Evolutionary conservation across 2,797 vertebrate genomes (phyloP), one percentile per base, ranked within the genome.

Genomic region (Smutsia gigantea): DNA sequence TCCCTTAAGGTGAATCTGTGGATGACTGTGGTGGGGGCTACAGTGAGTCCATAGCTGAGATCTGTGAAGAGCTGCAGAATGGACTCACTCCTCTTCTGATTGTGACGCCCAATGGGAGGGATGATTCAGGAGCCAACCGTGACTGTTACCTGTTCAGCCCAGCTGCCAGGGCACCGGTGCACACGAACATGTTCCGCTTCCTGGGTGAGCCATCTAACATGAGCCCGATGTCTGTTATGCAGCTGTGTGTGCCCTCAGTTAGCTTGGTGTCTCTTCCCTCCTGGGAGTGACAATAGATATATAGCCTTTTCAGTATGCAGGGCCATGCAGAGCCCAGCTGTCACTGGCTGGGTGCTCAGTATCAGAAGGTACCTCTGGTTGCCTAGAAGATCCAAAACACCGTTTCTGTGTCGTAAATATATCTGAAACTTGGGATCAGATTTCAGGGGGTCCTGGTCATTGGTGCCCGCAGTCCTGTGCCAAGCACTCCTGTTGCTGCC

Each of bases 101-200:
- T 17, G 99, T 99, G 95, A 99, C 99, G 0, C 99, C 99, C 49
- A 99, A 99, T 14, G 99, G 99, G 42, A 99, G 99, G 72, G 99
- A 99, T 29, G 99, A 99, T 98, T 99, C 99, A 0, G 99, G 99
- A 18, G 99, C 99, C 96, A 99, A 99, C 98, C 98, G 99, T n/a
- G 99, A 99, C 98, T 99, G 99, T 95, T 99, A 99, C 98, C 98
- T 99, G 2, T 98, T 99, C 92, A 99, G 99, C 98, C 99, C 99
- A 0, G 99, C 99, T 0, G 99, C 99, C 97, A 99, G 99, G 98
- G 99, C 99, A 13, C 97, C 99, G 0, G 99, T 99, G 82, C 99
- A 99, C 98, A 99, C 99, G 98, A 99, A 99, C 99, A 99, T 99
- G 99, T 99, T 99, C 98, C 99, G 99, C 97, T 99, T 99, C 98